A percentile compares a stretch with the other conserved stretches of the same genome.
These are phyloP conservation scores for Lynx canadensis DNA, from an alignment of 2,113 vertebrate genomes.

Conservation along the genomic window DNA sequence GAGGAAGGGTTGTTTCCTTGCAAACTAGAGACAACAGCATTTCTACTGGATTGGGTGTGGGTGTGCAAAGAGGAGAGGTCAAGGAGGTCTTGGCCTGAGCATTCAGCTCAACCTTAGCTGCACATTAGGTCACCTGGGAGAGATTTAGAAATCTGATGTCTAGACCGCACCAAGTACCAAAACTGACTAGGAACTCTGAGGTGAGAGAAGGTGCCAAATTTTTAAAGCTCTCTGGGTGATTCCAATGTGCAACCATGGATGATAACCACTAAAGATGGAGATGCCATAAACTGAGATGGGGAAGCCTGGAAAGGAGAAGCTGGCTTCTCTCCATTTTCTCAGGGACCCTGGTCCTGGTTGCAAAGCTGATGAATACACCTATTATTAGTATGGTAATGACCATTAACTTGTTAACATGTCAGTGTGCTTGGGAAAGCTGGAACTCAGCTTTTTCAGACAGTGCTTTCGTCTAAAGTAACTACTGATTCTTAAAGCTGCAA, in stretches of 20 bases:
- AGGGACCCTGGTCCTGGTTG: rapidly evolving
- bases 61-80: not conserved
- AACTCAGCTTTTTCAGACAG: not conserved
- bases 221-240: not conserved
- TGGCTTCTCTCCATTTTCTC: not conserved
- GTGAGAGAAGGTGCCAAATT: not conserved
- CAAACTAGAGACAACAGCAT: not conserved
- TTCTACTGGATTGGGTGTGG: not conserved
- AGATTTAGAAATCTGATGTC: not conserved
- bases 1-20: not conserved
- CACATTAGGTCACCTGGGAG: not conserved
- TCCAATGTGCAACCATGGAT: not conserved
- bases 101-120: not conserved
- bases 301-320: not conserved
- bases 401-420: not conserved
- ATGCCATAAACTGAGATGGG: not conserved
- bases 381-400: no score
- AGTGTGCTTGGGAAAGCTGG: not conserved
- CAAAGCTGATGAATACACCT: not conserved
- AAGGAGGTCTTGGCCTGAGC: not conserved
- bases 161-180: not conserved
- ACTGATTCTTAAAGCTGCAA: no score
- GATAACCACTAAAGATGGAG: not conserved
- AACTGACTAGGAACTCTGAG: not conserved
- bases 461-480: not conserved